Evolutionary conservation across 2,113 vertebrate genomes (phyloP).

Genomic region (Phycodurus eques): DNA sequence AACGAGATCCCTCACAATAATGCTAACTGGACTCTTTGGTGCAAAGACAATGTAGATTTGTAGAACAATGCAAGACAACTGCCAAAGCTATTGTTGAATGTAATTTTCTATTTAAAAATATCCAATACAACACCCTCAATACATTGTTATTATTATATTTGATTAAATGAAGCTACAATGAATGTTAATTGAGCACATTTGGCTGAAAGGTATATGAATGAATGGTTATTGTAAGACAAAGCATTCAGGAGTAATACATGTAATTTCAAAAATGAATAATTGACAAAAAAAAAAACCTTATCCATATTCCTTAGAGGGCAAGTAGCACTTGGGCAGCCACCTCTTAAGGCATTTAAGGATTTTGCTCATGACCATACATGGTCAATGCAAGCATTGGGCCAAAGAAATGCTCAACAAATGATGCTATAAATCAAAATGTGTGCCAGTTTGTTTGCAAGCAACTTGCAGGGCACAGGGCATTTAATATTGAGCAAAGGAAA

Average conservation of each 20-base stretch:
- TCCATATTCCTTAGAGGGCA: conserved; percentile 10
- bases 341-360: conserved; percentile 32
- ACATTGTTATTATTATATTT: too few species aligned
- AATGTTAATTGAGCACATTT: not conserved
- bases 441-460: conserved; percentile 61
- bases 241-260: not conserved
- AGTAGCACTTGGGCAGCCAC: conserved; percentile 9
- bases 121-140: too few species aligned
- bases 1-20: too few species aligned
- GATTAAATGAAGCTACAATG: too few species aligned
- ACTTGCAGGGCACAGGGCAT: conserved; percentile 46
- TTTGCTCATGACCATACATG: conserved; percentile 43
- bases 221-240: not conserved
- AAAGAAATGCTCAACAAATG: conserved; percentile 39
- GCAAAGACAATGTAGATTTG: too few species aligned
- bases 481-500: conserved; percentile 67
- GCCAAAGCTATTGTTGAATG: too few species aligned
- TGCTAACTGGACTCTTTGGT: too few species aligned
- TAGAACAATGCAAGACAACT: too few species aligned
- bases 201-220: not conserved
- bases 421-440: conserved; percentile 44
- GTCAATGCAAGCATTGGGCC: conserved; percentile 30
- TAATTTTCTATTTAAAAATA: too few species aligned
- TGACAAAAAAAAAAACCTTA: not conserved
- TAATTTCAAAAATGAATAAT: conserved; percentile 19